Evolutionary conservation across 2,113 vertebrate species (phyloP), one percentile per base, ranked within the genome.

Genomic region (Edolisoma coerulescens): DNA sequence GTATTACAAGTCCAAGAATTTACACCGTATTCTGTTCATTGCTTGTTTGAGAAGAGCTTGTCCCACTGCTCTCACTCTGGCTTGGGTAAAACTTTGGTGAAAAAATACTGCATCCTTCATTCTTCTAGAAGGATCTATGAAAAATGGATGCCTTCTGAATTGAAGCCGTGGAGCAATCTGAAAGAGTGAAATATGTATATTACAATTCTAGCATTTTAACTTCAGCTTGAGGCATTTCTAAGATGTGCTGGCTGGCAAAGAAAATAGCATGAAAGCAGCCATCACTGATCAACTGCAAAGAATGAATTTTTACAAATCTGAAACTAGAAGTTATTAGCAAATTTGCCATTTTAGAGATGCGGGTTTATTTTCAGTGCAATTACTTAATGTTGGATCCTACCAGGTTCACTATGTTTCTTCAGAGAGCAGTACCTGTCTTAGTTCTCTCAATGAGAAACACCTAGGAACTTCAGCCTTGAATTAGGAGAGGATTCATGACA

Each of bases 111-210:
- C 18, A 30, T 18, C 49, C 50, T 87, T 64, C 35, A 17, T 42
- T 79, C 88, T 78, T 84, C 59, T 8, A 6, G 74, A 11, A 44
- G 30, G 50, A 35, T 68, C 98, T 98, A 99, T 80, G 99, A 99
- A 97, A 99, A 99, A 97, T 99, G 99, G 95, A 99, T 99, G 86
- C 99, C 99, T 97, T 99, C 98, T 78, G 99, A 97, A 96, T 99
- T 99, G 98, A 99, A 99, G 26, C 99, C 99, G 87, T 99, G 99
- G 82, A 99, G 98, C 93, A 99, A 92, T 42, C 99, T 99, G 97
- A 73, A 96, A 97, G 86, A 90, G 6, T 24, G 6, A 89, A 75
- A 70, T 23, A 80, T 2, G 22, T 27, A 8, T 11, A 45, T 90
- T 77, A 87, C 8, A 33, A 15, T 57, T 77, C 10, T 26, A 49